Evolutionary conservation across 2,888 invertebrate species (phyloP).

Genomic region (Epinotia demarniana): DNA sequence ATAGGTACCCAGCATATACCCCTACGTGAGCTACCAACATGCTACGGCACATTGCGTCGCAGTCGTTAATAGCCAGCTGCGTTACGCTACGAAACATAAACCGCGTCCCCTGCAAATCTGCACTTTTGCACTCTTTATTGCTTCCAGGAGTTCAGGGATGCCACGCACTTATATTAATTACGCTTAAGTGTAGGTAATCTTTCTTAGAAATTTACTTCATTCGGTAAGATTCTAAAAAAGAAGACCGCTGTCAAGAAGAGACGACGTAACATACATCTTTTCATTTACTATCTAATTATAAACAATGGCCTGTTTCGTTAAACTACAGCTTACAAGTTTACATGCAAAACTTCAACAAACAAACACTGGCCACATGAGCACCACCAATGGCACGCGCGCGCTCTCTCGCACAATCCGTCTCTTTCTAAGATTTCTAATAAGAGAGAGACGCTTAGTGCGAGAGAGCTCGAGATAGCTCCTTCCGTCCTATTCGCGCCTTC

Average conservation of each 20-base stretch:
- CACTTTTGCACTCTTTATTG: constrained; percentile 67
- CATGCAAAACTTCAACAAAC: too few relatives aligned
- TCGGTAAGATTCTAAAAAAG: too few relatives aligned
- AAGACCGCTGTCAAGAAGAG: not conserved
- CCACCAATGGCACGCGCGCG: too few relatives aligned
- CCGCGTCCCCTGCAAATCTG: constrained; percentile 62
- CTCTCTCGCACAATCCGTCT: too few relatives aligned
- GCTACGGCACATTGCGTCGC: constrained; percentile 23
- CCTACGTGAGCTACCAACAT: not conserved
- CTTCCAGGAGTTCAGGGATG: constrained; percentile 51
- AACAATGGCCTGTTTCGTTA: too few relatives aligned
- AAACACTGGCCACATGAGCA: too few relatives aligned
- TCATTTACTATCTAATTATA: not conserved
- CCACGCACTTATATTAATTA: constrained; percentile 4
- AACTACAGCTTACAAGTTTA: too few relatives aligned
- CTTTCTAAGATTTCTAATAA: too few relatives aligned
- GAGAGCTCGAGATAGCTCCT: too few relatives aligned
- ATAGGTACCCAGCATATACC: not conserved
- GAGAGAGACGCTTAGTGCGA: too few relatives aligned
- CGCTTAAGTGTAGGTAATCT: not conserved
- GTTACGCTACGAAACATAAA: constrained; percentile 54
- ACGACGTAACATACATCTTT: not conserved
- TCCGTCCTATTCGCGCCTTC: too few relatives aligned
- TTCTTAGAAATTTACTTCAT: too few relatives aligned
- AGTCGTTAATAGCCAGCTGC: constrained; percentile 50